Evolutionary conservation across 2,797 vertebrate genomes (phyloP).

Genomic region (Toxotes lorentzi): DNA sequence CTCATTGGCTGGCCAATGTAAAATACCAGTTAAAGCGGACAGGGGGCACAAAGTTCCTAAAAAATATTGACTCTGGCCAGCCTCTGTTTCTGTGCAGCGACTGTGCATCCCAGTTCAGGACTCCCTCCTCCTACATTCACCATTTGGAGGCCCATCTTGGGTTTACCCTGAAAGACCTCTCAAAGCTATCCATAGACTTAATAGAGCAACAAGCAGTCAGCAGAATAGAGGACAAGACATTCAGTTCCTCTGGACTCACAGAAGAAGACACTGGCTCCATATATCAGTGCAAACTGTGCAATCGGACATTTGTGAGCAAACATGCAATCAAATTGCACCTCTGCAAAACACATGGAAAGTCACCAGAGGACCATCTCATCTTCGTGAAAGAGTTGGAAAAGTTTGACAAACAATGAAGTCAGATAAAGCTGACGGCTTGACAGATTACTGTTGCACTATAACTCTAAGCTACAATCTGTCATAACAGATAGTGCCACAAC

Average conservation of each 20-base stretch:
- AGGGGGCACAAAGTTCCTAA: slow-evolving; percentile 98
- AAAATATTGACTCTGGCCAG: slow-evolving; percentile 98
- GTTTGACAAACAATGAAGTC: slow-evolving; percentile 92
- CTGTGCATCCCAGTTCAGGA: slow-evolving; percentile 99
- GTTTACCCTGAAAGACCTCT: slow-evolving; percentile 98
- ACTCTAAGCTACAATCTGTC: slow-evolving; percentile 80
- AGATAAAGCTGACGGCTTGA: slow-evolving; percentile 78
- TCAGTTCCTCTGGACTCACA: slow-evolving; percentile 88
- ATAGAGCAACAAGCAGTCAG: slow-evolving; percentile 93
- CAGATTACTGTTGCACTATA: slow-evolving; percentile 92
- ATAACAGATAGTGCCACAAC: slow-evolving; percentile 75
- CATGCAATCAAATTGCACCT: slow-evolving; percentile 99
- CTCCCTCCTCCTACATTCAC: slow-evolving; percentile 95
- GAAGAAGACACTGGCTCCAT: slow-evolving; percentile 94
- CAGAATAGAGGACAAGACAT: slow-evolving; percentile 90
- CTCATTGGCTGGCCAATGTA: slow-evolving; percentile 99
- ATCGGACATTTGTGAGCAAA: slow-evolving; percentile 98
- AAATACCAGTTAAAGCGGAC: slow-evolving; percentile 99
- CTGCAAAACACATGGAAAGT: slow-evolving; percentile 99
- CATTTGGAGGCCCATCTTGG: slow-evolving; percentile 98
- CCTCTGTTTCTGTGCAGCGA: slow-evolving; percentile 99
- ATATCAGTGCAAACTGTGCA: slow-evolving; percentile 98
- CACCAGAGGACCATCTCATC: slow-evolving; percentile 98
- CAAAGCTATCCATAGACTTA: slow-evolving; percentile 95
- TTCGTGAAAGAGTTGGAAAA: slow-evolving; percentile 97